These are phyloP conservation scores for Baronia brevicornis DNA, from an alignment of 2,888 invertebrate species.

Conservation along the genomic window DNA sequence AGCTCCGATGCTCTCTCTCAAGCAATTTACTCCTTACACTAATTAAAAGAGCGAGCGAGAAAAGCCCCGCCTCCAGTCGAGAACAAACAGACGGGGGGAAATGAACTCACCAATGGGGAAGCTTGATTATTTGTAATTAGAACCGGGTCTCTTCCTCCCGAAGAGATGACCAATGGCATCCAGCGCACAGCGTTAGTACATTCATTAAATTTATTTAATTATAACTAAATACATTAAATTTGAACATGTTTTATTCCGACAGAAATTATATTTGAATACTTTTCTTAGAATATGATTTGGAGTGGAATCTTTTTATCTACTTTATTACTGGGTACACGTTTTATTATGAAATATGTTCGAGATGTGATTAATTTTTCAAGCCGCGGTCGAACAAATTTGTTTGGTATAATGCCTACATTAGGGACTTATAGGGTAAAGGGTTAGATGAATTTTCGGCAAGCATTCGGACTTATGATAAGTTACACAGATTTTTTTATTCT, in stretches of 20 bases:
- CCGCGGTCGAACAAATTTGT: conserved; percentile 13
- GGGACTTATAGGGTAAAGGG: conserved; percentile 12
- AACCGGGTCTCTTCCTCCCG: conserved; percentile 62
- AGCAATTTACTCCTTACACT: conserved; percentile 76
- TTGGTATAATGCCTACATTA: conserved; percentile 13
- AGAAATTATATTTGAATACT: too few species aligned
- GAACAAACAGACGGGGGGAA: conserved; percentile 72
- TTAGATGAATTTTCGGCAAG: conserved; percentile 11
- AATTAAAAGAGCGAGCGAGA: conserved; percentile 75
- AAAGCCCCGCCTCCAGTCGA: conserved; percentile 61
- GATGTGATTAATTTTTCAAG: conserved; percentile 12
- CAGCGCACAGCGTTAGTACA: conserved; percentile 52
- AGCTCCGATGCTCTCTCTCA: conserved; percentile 58
- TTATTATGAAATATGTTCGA: conserved; percentile 11
- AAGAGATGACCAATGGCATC: conserved; percentile 69
- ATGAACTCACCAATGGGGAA: conserved; percentile 54
- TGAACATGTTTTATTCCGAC: too few species aligned
- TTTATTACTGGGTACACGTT: conserved; percentile 1
- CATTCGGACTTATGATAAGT: conserved; percentile 12
- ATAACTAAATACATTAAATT: conserved; percentile 9
- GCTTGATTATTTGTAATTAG: conserved; percentile 77
- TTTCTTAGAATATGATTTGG: too few species aligned
- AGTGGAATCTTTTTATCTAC: neutral
- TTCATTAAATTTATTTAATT: conserved; percentile 19
- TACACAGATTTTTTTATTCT: conserved; percentile 11